These are phyloP conservation scores for Brachionus manjavacas DNA, from an alignment of 1,140 invertebrate species.

Conservation along the genomic window DNA sequence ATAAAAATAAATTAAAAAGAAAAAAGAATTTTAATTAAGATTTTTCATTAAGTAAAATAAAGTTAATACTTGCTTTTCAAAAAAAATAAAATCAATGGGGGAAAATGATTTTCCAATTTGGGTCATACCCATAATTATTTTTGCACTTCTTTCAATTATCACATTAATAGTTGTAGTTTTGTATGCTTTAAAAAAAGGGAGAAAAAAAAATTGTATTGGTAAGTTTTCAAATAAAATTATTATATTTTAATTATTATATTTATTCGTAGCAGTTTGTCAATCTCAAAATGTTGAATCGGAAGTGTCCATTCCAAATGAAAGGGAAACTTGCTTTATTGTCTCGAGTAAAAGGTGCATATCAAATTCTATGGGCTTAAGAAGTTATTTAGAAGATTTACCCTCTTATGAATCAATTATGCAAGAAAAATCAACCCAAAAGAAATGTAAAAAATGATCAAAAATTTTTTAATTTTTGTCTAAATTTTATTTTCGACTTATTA, in stretches of 20 bases:
- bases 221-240: no score
- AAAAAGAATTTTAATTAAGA: neutral
- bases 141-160: neutral
- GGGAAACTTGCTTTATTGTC: neutral
- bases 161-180: neutral
- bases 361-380: neutral
- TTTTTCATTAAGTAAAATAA: neutral
- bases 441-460: slow-evolving; percentile 55
- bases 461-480: no score
- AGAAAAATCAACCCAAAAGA: neutral
- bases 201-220: neutral
- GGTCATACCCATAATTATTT: neutral
- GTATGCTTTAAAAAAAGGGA: neutral
- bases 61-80: neutral
- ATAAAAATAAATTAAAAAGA: neutral
- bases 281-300: neutral
- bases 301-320: neutral
- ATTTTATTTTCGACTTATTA: no score
- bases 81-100: neutral
- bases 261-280: neutral
- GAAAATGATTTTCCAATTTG: neutral
- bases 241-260: no score
- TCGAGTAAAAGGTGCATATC: neutral
- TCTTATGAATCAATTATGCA: neutral
- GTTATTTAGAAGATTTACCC: neutral